Evolutionary conservation across 2,113 vertebrate genomes (phyloP).

Genomic region (Rhynchopsitta pachyrhyncha): DNA sequence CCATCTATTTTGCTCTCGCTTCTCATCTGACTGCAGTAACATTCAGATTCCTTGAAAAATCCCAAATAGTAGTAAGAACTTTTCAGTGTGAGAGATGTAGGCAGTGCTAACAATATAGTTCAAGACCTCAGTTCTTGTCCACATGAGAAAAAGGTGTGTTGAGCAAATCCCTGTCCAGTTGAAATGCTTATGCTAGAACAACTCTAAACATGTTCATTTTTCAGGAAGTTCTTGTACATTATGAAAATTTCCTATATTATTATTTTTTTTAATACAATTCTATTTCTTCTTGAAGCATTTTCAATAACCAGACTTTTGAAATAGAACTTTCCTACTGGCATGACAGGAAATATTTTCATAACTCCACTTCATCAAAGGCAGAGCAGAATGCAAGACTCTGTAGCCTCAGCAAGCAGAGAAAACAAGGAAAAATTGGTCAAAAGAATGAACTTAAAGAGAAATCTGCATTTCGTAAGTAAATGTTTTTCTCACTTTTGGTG

Average conservation of each 20-base stretch:
- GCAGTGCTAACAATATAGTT: background rate
- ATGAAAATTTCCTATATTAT: background rate
- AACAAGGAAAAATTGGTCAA: background rate
- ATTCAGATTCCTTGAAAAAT: background rate
- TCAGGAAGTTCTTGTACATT: background rate
- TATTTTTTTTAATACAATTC: background rate
- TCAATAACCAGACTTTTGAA: background rate
- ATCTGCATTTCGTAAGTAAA: background rate
- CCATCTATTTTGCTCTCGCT: background rate
- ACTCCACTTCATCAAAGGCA: background rate
- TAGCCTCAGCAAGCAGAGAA: background rate
- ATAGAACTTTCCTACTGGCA: background rate
- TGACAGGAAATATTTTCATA: background rate
- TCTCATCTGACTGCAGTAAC: background rate
- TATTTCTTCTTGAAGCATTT: background rate
- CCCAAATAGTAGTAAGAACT: background rate
- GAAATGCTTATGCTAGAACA: background rate
- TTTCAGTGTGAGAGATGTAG: background rate
- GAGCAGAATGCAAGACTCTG: background rate
- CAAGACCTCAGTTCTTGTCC: background rate
- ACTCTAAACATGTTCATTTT: background rate
- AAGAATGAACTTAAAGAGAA: background rate
- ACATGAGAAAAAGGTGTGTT: background rate
- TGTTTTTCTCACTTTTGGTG: accelerated
- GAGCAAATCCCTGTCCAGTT: background rate